Percentiles rank a stretch among this genome's conserved stretches.
These are phyloP conservation scores for Herpetotheres cachinnans DNA, from an alignment of 2,113 vertebrate genomes.

Conservation along the genomic window DNA sequence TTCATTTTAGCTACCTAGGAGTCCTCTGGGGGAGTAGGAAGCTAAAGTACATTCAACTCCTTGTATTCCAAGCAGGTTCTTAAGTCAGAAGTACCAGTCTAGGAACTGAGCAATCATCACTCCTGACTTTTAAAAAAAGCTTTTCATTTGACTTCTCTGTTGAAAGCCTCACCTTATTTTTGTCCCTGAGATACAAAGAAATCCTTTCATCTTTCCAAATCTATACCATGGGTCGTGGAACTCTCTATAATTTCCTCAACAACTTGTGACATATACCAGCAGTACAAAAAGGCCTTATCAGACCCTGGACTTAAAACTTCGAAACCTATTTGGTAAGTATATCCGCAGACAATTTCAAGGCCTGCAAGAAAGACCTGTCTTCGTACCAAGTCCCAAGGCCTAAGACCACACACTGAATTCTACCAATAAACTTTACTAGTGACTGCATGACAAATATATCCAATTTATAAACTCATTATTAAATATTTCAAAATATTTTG, in stretches of 20 bases:
- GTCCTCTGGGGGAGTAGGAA: not conserved
- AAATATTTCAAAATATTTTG: not conserved
- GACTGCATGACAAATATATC: not conserved
- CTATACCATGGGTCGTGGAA: not conserved
- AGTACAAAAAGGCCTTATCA: not conserved
- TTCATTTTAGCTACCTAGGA: not conserved
- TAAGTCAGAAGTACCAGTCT: not conserved
- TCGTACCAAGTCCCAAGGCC: not conserved
- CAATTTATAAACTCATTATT: not conserved
- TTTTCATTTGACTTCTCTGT: not conserved
- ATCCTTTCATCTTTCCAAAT: not conserved
- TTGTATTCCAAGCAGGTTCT: not conserved
- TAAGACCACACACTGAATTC: fast-evolving
- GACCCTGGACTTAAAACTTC: not conserved
- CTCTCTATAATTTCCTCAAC: not conserved
- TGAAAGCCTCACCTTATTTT: not conserved
- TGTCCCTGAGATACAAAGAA: not conserved
- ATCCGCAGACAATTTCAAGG: not conserved
- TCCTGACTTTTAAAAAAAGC: not conserved
- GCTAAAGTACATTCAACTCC: not conserved
- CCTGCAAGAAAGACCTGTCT: not conserved
- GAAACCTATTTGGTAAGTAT: not conserved
- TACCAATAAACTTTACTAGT: not conserved
- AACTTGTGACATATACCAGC: not conserved
- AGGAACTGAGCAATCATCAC: not conserved